Base-by-base conservation (phyloP, 2,888 invertebrate genomes). In the Allophyes oxyacanthae region DNA sequence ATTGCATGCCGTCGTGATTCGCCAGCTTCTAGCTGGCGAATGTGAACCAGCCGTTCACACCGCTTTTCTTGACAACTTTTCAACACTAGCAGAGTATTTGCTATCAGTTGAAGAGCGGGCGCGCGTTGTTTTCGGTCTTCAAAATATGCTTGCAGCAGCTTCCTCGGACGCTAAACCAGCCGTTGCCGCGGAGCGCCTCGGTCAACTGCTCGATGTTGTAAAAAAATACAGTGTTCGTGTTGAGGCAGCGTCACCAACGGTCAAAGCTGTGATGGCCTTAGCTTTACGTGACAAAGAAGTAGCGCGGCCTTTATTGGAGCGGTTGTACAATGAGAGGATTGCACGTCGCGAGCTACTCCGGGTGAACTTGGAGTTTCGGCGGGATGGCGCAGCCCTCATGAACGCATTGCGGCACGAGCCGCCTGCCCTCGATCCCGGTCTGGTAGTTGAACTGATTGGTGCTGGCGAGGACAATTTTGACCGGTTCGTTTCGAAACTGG, bases 1-100 rank as follows among this genome's bases (percentile, higher is more conserved):
- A 2, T 61, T 91, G 25, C 90, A 91, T 40, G 84, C 85, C 0
- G 85, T 84, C 5, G 72, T 91, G 3, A 64, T 91, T 36, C 82
- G 88, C 6, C 71, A 82, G 15, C 56, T 91, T 10, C 41, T 90
- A 32, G 50, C 61, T 7, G 69, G 72, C 1, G 52, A 74, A 1
- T 73, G 78, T 14, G 50, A 79, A 0, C 11, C 46, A 1, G 30
- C 41, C 1, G 48, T 89, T 9, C 60, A 81, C 32, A 56, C 73
- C 0, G 79, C 78, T 5, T 91, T 81, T 68, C 36, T 86, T 0
- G 48, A 72, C 1, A 48, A 87, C 0, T 87, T 88, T 55, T 83
- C 86, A 2, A 64, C 79, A 0, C 61, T 91, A 0, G 58, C 65
- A 0, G 82, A 84, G 10, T 91, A 91, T 62, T 71, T 78, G 4